Conservation (phyloP, 2,113 vertebrate genomes). For the Todiramphus saurophagus region DNA sequence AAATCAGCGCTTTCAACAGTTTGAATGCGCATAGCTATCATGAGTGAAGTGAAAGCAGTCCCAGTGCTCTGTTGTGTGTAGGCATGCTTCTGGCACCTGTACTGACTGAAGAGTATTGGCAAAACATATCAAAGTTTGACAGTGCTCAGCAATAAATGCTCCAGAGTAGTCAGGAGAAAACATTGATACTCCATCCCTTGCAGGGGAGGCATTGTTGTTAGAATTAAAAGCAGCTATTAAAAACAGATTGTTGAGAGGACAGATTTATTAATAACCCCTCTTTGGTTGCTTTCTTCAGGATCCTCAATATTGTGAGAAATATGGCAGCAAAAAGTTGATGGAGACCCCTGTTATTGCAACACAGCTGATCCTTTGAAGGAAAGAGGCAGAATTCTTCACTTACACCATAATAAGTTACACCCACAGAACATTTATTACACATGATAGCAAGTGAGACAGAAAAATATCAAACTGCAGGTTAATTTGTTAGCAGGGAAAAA, state of each 20-base stretch:
- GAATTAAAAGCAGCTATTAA: neutral
- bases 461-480: neutral
- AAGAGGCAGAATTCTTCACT: neutral
- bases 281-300: neutral
- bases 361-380: neutral
- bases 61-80: neutral
- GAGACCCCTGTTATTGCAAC: neutral
- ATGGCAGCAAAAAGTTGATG: neutral
- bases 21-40: neutral
- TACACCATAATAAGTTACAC: neutral
- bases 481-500: neutral
- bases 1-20: neutral
- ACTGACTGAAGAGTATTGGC: neutral
- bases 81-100: neutral
- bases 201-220: neutral
- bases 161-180: neutral
- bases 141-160: neutral
- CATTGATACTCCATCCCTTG: neutral
- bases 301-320: neutral
- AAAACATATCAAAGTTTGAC: neutral
- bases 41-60: neutral
- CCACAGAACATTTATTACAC: neutral
- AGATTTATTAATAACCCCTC: neutral
- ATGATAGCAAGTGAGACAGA: fast-evolving
- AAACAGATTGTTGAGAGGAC: neutral